phyloP scores from a whole-genome alignment of 1,140 invertebrate species.

The Pseudomyrmex concolor region DNA sequence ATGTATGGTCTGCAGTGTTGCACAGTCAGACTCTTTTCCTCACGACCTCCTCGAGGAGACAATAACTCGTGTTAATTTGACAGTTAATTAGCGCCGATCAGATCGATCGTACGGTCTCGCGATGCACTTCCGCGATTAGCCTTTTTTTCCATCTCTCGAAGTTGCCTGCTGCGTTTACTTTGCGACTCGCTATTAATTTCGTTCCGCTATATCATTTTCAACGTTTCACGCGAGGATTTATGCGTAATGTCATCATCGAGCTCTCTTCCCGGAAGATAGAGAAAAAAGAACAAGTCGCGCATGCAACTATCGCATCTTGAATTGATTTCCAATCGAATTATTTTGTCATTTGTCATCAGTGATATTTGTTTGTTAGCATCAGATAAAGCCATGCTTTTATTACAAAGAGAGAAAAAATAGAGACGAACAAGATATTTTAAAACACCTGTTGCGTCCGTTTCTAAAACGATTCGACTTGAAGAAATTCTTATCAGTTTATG shows the following conservation, averaged over 20 bases:
- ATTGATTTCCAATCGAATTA: background rate
- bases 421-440: background rate
- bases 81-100: slow-evolving; percentile 79
- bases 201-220: background rate
- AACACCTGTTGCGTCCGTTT: background rate
- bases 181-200: slow-evolving; percentile 47
- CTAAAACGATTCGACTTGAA: background rate
- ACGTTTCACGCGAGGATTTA: slow-evolving; percentile 28
- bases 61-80: slow-evolving; percentile 80
- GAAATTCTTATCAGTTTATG: slow-evolving; percentile 6
- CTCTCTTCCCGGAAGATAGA: background rate
- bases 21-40: slow-evolving; percentile 16
- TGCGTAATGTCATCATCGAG: slow-evolving; percentile 27
- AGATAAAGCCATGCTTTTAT: background rate
- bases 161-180: slow-evolving; percentile 38
- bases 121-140: slow-evolving; percentile 73
- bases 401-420: background rate
- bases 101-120: slow-evolving; percentile 74
- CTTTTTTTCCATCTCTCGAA: background rate
- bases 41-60: slow-evolving; percentile 53
- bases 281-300: too few relatives aligned
- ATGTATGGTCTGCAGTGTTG: background rate
- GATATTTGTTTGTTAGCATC: background rate
- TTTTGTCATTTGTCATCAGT: background rate
- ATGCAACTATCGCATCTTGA: background rate